phyloP scores from a whole-genome alignment of 2,113 vertebrate species.

The Osmerus eperlanus region DNA sequence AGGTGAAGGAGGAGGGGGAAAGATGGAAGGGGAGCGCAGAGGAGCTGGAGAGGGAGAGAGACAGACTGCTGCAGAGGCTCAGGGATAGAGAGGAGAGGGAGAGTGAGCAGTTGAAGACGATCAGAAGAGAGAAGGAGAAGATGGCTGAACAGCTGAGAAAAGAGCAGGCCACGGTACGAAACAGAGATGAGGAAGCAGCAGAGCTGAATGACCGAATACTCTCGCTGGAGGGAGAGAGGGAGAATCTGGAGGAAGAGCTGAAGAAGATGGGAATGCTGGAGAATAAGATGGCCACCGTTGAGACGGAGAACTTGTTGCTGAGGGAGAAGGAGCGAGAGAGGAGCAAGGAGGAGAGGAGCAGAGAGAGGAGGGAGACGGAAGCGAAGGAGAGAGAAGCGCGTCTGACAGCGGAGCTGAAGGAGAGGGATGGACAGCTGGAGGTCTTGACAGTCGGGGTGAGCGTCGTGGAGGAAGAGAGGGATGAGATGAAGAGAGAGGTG shows the following conservation, averaged over 20 bases:
- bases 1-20: constrained; percentile 17
- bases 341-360: constrained; percentile 9
- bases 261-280: not conserved
- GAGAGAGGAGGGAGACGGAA: constrained; percentile 4
- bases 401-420: constrained; percentile 20
- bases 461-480: constrained; percentile 31
- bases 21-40: constrained; percentile 30
- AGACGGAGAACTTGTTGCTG: constrained; percentile 19
- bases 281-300: not conserved
- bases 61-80: constrained; percentile 17
- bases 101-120: constrained; percentile 2
- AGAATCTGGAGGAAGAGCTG: constrained; percentile 13
- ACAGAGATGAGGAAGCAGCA: constrained; percentile 10
- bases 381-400: constrained; percentile 19
- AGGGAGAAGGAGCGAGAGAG: constrained; percentile 15
- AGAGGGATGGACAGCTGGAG: constrained; percentile 20
- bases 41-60: constrained; percentile 20
- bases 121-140: constrained; percentile 10
- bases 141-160: constrained; percentile 16
- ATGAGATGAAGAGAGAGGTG: constrained; percentile 41
- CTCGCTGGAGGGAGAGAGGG: constrained; percentile 23
- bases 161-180: constrained; percentile 12
- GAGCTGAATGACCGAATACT: constrained; percentile 17
- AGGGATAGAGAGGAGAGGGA: constrained; percentile 12
- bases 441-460: constrained; percentile 10